A percentile compares a stretch with the other conserved stretches of the same genome.
phyloP scores from a whole-genome alignment of 2,797 vertebrate genomes.

The Tenualosa thibaudeaui region DNA sequence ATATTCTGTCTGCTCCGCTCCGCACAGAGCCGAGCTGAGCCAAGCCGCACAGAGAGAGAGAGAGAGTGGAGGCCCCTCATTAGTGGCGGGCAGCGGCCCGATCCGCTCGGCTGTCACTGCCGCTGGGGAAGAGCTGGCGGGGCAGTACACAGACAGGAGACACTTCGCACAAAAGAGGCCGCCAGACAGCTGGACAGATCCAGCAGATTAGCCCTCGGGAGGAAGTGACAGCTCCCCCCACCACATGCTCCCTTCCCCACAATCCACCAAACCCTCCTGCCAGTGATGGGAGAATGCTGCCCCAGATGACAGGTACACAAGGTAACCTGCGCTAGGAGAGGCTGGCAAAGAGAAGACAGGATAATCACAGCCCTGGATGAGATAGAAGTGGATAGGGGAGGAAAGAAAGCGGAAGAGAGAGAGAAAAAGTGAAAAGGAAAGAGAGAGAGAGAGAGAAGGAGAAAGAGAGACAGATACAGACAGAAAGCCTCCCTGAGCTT shows the following conservation, averaged over 20 bases:
- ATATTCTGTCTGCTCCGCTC: conserved; percentile 24
- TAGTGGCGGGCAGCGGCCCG: conserved; percentile 35
- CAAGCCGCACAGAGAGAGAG: background rate
- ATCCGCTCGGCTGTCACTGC: conserved; percentile 41
- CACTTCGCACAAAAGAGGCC: conserved; percentile 35
- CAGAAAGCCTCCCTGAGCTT: background rate
- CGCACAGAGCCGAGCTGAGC: background rate
- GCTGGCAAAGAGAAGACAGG: conserved; percentile 20
- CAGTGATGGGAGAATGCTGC: conserved; percentile 42
- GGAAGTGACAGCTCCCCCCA: conserved; percentile 40
- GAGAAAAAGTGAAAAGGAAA: background rate
- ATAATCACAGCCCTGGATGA: conserved; percentile 35
- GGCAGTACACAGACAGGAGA: conserved; percentile 42
- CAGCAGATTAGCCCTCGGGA: conserved; percentile 44
- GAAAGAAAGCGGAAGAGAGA: background rate
- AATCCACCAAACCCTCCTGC: background rate
- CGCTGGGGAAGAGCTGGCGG: conserved; percentile 34
- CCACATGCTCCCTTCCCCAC: background rate
- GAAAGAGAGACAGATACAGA: background rate
- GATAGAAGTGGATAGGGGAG: background rate
- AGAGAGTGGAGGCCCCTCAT: conserved; percentile 30
- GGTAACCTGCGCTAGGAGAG: conserved; percentile 37
- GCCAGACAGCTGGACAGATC: conserved; percentile 46
- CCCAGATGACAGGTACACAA: conserved; percentile 47
- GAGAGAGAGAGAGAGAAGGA: background rate